Evolutionary conservation across 2,797 vertebrate genomes (phyloP).

Genomic region (Pempheris klunzingeri): DNA sequence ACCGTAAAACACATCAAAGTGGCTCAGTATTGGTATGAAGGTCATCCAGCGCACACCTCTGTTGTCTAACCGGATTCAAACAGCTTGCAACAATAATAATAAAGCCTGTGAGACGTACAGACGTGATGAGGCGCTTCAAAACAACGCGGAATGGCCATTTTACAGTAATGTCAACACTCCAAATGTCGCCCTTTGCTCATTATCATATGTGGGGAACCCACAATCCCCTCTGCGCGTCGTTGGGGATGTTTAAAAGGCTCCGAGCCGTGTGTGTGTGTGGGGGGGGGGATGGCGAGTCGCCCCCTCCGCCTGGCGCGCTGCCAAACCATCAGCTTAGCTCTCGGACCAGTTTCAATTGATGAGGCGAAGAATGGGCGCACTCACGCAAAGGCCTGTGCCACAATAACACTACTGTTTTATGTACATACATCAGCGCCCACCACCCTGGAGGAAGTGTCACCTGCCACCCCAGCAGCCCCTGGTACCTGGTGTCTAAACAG

Average conservation of each 20-base stretch:
- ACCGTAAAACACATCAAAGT: background rate
- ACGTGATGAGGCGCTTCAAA: background rate
- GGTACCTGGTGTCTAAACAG: constrained; percentile 19
- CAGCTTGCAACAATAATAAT: background rate
- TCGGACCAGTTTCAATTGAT: constrained; percentile 62
- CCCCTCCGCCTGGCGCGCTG: constrained; percentile 60
- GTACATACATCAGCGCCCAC: constrained; percentile 49
- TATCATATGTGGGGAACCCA: constrained; percentile 30
- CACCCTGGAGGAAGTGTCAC: constrained; percentile 50
- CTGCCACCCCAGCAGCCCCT: constrained; percentile 43
- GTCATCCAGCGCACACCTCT: constrained; percentile 17
- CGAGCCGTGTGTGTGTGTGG: constrained; percentile 11
- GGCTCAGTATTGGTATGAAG: constrained; percentile 12
- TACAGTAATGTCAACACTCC: background rate
- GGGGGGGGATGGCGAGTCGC: constrained; percentile 26
- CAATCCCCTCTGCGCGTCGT: background rate
- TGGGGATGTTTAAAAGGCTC: constrained; percentile 55
- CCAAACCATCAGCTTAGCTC: constrained; percentile 75
- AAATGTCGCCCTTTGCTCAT: background rate
- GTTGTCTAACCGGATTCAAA: background rate
- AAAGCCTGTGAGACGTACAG: too few relatives aligned
- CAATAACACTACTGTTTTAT: constrained; percentile 74
- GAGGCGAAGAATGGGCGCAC: constrained; percentile 68
- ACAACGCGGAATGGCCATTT: too few relatives aligned
- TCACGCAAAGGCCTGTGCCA: constrained; percentile 65